Evolutionary conservation across 1,140 invertebrate genomes (phyloP), one percentile per base, ranked within the genome.

Genomic region (Musca domestica): DNA sequence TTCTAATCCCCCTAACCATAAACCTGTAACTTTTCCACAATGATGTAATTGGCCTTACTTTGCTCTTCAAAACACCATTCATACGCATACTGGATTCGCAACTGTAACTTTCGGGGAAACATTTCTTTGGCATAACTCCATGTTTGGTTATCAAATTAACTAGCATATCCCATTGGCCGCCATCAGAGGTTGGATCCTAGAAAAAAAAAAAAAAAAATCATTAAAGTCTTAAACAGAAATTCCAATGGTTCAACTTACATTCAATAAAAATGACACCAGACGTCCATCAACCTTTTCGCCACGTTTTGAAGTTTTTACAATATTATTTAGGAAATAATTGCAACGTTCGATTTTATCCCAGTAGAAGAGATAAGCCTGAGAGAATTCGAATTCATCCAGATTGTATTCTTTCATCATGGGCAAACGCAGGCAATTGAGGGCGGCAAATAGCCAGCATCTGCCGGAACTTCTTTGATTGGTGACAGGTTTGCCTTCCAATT

Each of bases 131-230:
- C 84, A 96, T 88, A 14, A 96, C 77, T 30, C 95, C 95, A 76
- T 96, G 89, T 78, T 92, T 92, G 74, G 90, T 91, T 69, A 96
- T 88, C 15, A 96, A 80, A 83, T 95, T 95, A 6, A 91, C 88
- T 67, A 95, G 80, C 93, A 96, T 95, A 74, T 95, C 91, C 94
- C 93, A 96, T 80, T 96, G 94, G 0, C 95, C 95, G 41, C 95
- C 95, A 79, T 96, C 95, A 56, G 86, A 86, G 23, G 89, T 87
- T 20, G 93, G 93, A 76, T 94, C 90, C 77, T 89, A 73, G 2
- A 86, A 78, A n/a, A 84, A 30, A 69, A 2, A 52, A 49, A 64
- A 46, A 46, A 12, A 15, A 0, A 10, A 49, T 14, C 4, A 23
- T 64, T 64, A 22, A 64, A 2, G 20, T 9, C 6, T 64, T 6